Percentiles rank a stretch among this genome's conserved stretches.
Conservation (phyloP, 1,140 invertebrate species). For the Drosophila lacteicornis region DNA sequence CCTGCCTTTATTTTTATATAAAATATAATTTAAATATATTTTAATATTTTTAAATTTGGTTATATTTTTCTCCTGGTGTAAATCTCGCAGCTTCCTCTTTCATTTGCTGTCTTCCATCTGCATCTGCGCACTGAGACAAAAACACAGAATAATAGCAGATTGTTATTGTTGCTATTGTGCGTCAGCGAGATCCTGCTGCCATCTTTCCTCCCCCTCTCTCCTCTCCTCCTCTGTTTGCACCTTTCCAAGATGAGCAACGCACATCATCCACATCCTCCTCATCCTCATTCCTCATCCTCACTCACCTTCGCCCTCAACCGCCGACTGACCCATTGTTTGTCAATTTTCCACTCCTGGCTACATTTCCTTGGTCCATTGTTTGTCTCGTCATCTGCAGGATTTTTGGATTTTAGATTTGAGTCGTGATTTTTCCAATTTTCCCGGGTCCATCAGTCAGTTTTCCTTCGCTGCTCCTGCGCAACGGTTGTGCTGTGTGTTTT, state of each 20-base stretch:
- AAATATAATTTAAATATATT: not conserved
- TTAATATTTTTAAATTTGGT: conserved; percentile 32
- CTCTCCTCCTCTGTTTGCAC: conserved; percentile 12
- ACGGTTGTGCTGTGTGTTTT: conserved; percentile 46
- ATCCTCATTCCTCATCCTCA: conserved; percentile 19
- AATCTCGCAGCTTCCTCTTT: conserved; percentile 23
- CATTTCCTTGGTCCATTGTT: conserved; percentile 71
- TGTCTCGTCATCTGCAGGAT: conserved; percentile 69
- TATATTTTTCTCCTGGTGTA: conserved; percentile 37
- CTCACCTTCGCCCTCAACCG: conserved; percentile 36
- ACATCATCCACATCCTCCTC: conserved; percentile 12
- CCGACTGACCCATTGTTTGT: conserved; percentile 68
- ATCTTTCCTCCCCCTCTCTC: conserved; percentile 8
- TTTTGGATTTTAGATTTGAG: conserved; percentile 15
- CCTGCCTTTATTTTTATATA: not conserved
- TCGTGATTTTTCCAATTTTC: conserved; percentile 35
- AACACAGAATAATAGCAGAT: conserved; percentile 13
- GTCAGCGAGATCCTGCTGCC: conserved; percentile 58
- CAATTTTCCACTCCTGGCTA: conserved; percentile 79
- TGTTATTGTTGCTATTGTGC: conserved; percentile 45
- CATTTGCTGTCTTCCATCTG: conserved; percentile 38
- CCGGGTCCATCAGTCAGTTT: conserved; percentile 57
- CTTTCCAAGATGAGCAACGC: conserved; percentile 27
- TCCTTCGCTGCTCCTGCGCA: conserved; percentile 55
- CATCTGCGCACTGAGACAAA: conserved; percentile 40